A percentile compares a stretch with the other conserved stretches of the same genome.
phyloP scores from a whole-genome alignment of 2,888 invertebrate genomes.

The Acrobasis suavella region DNA sequence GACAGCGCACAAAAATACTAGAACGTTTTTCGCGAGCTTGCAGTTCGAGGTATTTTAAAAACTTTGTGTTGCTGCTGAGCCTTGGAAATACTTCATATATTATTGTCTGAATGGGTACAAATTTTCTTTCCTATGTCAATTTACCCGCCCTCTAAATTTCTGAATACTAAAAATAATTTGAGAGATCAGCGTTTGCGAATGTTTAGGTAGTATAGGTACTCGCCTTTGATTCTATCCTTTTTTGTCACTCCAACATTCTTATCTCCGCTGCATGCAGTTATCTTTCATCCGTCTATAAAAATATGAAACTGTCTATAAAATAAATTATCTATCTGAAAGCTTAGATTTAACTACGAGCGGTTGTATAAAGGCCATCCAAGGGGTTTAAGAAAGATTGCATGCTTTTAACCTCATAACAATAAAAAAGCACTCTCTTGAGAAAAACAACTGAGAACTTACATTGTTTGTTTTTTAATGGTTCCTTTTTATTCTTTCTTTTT shows the following conservation, averaged over 20 bases:
- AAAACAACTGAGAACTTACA: slow-evolving; percentile 4
- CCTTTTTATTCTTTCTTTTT: neutral
- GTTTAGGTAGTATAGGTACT: no score
- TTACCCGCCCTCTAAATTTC: no score
- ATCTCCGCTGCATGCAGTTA: no score
- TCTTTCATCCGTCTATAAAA: neutral
- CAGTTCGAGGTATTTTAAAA: neutral
- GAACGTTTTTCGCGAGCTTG: neutral
- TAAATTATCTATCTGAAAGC: neutral
- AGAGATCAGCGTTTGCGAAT: no score
- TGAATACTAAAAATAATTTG: no score
- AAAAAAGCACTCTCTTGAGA: slow-evolving; percentile 4
- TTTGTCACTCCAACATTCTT: no score
- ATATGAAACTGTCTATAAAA: neutral
- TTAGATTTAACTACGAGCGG: neutral
- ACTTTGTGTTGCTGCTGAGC: neutral
- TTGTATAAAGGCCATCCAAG: neutral
- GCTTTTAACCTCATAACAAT: slow-evolving; percentile 12
- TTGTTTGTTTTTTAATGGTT: slow-evolving; percentile 2
- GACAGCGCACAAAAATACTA: neutral
- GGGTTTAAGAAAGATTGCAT: neutral
- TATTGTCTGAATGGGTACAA: no score
- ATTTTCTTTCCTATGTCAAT: no score
- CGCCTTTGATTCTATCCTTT: no score
- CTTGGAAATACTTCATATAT: no score